Conservation (phyloP, 1,140 invertebrate genomes). For the Apolygus lucorum region DNA sequence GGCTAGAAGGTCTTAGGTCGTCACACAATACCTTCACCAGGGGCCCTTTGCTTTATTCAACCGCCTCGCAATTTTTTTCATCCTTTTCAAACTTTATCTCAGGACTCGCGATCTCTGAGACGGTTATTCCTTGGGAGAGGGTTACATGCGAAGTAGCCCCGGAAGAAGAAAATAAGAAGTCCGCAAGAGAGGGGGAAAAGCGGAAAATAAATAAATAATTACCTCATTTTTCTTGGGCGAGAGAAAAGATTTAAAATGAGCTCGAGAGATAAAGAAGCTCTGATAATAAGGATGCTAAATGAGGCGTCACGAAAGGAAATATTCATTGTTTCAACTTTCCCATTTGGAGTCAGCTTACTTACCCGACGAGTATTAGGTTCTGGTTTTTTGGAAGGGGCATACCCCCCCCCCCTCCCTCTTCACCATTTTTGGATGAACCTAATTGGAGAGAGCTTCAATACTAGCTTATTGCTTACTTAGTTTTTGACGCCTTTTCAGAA, state of each 20-base stretch:
- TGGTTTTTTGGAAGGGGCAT: not conserved
- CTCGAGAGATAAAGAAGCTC: not conserved
- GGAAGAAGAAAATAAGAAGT: not conserved
- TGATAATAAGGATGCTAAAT: constrained; percentile 17
- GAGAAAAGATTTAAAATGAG: constrained; percentile 15
- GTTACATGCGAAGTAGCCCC: not conserved
- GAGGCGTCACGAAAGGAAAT: constrained; percentile 10
- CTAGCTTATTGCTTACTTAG: not conserved
- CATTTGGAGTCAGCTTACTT: constrained; percentile 11
- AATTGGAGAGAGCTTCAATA: constrained; percentile 10
- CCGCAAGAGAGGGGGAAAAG: not conserved
- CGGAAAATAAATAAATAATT: constrained; percentile 13
- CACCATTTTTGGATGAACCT: not conserved
- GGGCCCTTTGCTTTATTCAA: constrained; percentile 6
- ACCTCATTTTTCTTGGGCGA: not conserved
- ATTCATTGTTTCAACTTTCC: constrained; percentile 16
- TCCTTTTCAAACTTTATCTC: constrained; percentile 9
- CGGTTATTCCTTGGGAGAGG: not conserved
- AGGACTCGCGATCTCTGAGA: not conserved
- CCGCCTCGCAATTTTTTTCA: constrained; percentile 6
- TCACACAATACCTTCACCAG: not conserved
- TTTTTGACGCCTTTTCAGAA: constrained; percentile 8
- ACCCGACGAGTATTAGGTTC: constrained; percentile 4
- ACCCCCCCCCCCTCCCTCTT: not conserved
- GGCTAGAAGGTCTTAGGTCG: not conserved